phyloP scores from a whole-genome alignment of 2,113 vertebrate species.

The Orycteropus afer region DNA sequence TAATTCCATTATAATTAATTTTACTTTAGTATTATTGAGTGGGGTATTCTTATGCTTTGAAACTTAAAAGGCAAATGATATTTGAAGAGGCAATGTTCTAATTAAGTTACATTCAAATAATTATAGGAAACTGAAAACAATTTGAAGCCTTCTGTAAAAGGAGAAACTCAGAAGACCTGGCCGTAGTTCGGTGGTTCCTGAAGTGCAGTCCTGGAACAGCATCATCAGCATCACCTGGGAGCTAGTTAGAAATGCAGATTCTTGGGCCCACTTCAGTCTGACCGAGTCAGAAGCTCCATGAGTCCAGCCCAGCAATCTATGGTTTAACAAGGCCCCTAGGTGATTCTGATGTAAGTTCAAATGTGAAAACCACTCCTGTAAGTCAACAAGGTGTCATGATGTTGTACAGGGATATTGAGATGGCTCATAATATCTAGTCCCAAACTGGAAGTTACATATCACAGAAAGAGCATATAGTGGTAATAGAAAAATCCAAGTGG shows the following conservation, averaged over 20 bases:
- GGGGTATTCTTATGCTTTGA: not conserved
- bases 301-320: not conserved
- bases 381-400: not conserved
- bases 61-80: slow-evolving; percentile 33
- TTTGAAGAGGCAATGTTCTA: slow-evolving; percentile 4
- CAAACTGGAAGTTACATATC: not conserved
- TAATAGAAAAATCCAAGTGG: slow-evolving; percentile 9
- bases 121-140: not conserved
- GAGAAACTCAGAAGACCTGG: not conserved
- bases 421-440: not conserved
- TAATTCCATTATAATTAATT: slow-evolving; percentile 36
- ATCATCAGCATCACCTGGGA: not conserved
- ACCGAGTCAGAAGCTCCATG: not conserved
- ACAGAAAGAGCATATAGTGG: not conserved
- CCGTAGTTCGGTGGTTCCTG: not conserved
- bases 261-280: not conserved
- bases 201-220: not conserved
- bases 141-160: not conserved
- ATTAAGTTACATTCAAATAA: slow-evolving; percentile 8
- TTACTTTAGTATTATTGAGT: slow-evolving; percentile 24
- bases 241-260: not conserved
- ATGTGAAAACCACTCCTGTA: not conserved
- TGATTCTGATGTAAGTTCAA: not conserved
- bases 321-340: not conserved
- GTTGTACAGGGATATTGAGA: not conserved